phyloP scores from a whole-genome alignment of 2,113 vertebrate genomes.

The Sterrhoptilus dennistouni region DNA sequence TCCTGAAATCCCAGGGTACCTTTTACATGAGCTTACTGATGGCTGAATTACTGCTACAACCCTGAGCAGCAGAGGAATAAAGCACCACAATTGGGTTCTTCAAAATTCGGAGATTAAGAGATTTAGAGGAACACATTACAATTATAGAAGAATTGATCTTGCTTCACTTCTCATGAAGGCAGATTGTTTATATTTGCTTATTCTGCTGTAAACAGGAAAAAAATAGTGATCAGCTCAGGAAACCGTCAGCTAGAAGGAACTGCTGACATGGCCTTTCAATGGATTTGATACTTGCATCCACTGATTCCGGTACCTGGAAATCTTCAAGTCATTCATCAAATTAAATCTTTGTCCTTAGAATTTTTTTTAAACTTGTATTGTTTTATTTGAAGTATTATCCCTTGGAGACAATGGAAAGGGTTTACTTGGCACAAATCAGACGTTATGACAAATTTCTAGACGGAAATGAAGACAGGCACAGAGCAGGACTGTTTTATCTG shows the following conservation, averaged over 20 bases:
- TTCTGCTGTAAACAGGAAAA: background rate
- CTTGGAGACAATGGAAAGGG: background rate
- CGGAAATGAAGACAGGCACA: background rate
- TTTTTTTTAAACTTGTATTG: background rate
- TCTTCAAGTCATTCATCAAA: background rate
- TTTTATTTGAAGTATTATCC: background rate
- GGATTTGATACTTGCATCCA: background rate
- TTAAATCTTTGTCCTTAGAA: background rate
- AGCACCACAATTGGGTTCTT: background rate
- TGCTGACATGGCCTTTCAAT: background rate
- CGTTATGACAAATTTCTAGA: background rate
- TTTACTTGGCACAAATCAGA: background rate
- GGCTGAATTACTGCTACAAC: background rate
- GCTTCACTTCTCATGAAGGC: background rate
- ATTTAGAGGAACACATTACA: background rate
- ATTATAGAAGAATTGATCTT: background rate
- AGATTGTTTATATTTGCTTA: background rate
- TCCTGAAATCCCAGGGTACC: background rate
- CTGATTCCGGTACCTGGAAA: background rate
- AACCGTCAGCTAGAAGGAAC: background rate
- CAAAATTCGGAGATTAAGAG: background rate
- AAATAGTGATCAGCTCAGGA: background rate
- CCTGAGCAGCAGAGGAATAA: background rate
- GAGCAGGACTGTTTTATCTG: background rate
- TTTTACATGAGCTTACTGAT: background rate